Conservation (phyloP, 2,888 invertebrate genomes). For the Chymomyza amoena region DNA sequence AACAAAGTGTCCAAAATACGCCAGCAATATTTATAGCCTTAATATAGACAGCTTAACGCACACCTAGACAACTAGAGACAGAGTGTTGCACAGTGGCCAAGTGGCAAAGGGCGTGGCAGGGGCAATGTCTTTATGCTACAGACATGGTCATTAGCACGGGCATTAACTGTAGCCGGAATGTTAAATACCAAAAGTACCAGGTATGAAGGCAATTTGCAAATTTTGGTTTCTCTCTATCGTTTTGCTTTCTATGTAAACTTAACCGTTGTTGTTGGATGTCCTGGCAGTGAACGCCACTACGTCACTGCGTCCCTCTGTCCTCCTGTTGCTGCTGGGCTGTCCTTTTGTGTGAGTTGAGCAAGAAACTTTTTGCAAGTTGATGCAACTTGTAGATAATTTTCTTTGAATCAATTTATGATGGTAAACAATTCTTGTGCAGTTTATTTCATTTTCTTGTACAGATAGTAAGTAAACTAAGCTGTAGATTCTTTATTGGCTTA, state of each 20-base stretch:
- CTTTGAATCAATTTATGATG: too few species aligned
- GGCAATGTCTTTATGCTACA: neutral
- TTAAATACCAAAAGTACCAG: neutral
- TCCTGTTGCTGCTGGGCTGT: neutral
- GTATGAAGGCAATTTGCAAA: neutral
- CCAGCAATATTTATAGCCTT: neutral
- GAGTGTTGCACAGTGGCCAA: neutral
- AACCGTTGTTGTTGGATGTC: too few species aligned
- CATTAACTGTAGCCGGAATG: neutral
- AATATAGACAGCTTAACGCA: neutral
- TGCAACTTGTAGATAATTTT: too few species aligned
- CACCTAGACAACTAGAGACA: neutral
- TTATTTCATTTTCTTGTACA: too few species aligned
- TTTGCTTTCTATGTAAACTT: too few species aligned
- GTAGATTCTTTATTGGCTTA: too few species aligned
- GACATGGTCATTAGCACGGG: neutral
- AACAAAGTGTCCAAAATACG: neutral
- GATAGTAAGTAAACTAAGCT: too few species aligned
- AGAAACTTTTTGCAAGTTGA: too few species aligned
- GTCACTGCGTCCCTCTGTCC: too few species aligned
- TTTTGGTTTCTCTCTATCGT: neutral
- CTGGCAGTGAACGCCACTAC: neutral
- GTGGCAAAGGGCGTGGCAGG: neutral
- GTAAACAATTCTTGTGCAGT: too few species aligned
- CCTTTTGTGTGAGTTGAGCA: neutral